A percentile compares a stretch with the other conserved stretches of the same genome.
phyloP scores from a whole-genome alignment of 2,797 vertebrate genomes.

The Microctenopoma stevenorrisi region DNA sequence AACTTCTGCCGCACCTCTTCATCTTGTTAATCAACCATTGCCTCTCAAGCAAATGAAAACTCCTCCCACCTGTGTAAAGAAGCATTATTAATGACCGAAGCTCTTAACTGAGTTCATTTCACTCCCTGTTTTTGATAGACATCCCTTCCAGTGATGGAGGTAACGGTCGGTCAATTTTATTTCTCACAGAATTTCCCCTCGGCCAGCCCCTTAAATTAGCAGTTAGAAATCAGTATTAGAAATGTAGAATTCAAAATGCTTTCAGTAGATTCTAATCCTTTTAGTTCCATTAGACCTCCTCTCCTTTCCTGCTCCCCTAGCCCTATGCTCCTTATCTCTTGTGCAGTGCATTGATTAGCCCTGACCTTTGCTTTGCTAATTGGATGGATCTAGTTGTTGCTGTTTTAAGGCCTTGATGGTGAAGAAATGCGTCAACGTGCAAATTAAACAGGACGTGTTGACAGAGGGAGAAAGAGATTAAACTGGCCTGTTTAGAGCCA shows the following conservation, averaged over 20 bases:
- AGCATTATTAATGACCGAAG: conserved; percentile 70
- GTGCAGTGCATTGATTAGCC: conserved; percentile 81
- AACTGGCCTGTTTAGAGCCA: conserved; percentile 30
- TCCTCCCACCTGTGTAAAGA: conserved; percentile 73
- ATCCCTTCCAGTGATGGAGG: conserved; percentile 89
- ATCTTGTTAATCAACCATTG: conserved; percentile 76
- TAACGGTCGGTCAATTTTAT: conserved; percentile 85
- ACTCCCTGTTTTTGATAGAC: conserved; percentile 88
- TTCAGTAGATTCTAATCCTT: conserved; percentile 30
- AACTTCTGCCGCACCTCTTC: conserved; percentile 72
- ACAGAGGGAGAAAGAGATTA: conserved; percentile 53
- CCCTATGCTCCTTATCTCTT: conserved; percentile 45
- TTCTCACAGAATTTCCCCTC: conserved; percentile 17
- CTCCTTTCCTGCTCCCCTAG: conserved; percentile 9
- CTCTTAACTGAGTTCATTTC: conserved; percentile 79
- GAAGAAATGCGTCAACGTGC: conserved; percentile 77
- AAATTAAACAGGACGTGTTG: conserved; percentile 72
- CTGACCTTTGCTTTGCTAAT: conserved; percentile 86
- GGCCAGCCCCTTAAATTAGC: conserved; percentile 32
- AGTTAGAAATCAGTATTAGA: conserved; percentile 20
- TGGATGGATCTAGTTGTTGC: conserved; percentile 84
- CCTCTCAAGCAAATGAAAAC: conserved; percentile 81
- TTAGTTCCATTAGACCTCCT: conserved; percentile 39
- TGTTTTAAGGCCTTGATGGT: conserved; percentile 75
- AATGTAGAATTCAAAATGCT: conserved; percentile 23